Percentiles rank a stretch among this genome's conserved stretches.
These are phyloP conservation scores for Synaphobranchus kaupii DNA, from an alignment of 2,797 vertebrate species.

Conservation along the genomic window DNA sequence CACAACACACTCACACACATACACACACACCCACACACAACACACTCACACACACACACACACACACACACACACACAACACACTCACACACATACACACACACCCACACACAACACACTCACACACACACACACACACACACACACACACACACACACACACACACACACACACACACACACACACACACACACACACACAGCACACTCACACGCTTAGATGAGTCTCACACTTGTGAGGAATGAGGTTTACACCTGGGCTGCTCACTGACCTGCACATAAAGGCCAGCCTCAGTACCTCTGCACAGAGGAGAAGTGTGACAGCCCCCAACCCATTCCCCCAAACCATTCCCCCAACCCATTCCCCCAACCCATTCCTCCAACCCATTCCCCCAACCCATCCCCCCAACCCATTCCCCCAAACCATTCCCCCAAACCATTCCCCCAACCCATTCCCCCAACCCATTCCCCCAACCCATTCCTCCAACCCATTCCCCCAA, in stretches of 20 bases:
- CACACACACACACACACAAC: slow-evolving; percentile 14
- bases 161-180: slow-evolving; percentile 15
- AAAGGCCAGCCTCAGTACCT: not conserved
- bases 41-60: slow-evolving; percentile 5
- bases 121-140: not conserved
- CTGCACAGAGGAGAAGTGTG: too few relatives aligned
- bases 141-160: not conserved
- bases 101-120: not conserved
- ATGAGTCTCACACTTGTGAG: not conserved
- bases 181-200: slow-evolving; percentile 9
- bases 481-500: too few relatives aligned
- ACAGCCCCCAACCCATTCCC: too few relatives aligned
- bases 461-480: too few relatives aligned
- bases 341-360: too few relatives aligned
- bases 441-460: too few relatives aligned
- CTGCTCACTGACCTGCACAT: not conserved
- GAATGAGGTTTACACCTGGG: slow-evolving; percentile 2
- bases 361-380: too few relatives aligned
- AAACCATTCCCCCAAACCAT: too few relatives aligned
- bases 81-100: not conserved
- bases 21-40: not conserved
- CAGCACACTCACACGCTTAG: not conserved
- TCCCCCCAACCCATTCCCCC: too few relatives aligned
- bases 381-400: too few relatives aligned
- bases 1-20: too few relatives aligned